phyloP scores from a whole-genome alignment of 2,888 invertebrate genomes.

The Uloborus plumipes region DNA sequence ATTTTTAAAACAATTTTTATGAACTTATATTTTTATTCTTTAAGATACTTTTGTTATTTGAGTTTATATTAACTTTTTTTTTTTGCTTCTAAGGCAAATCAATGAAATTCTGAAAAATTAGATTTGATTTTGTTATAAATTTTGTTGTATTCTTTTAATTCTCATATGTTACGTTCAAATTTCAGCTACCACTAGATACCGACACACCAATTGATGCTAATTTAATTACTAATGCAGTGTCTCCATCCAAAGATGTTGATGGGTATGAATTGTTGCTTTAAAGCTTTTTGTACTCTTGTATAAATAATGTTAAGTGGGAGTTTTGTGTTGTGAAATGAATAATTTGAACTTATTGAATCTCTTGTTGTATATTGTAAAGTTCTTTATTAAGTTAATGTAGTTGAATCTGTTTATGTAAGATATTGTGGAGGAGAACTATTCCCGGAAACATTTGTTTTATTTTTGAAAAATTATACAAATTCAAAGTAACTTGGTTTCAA shows the following conservation, averaged over 20 bases:
- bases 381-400: neutral
- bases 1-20: too few species aligned
- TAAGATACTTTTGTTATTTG: too few species aligned
- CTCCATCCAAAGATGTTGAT: slow-evolving; percentile 93
- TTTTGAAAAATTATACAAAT: too few species aligned
- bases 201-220: slow-evolving; percentile 83
- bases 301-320: too few species aligned
- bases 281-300: too few species aligned
- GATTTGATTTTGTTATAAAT: too few species aligned
- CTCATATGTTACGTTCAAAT: neutral
- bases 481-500: too few species aligned
- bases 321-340: too few species aligned
- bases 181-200: slow-evolving; percentile 89
- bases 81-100: neutral
- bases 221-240: slow-evolving; percentile 75
- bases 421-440: too few species aligned
- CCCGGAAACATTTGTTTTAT: too few species aligned
- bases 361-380: neutral
- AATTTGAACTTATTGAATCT: neutral
- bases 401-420: neutral
- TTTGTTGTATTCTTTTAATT: neutral
- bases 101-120: neutral
- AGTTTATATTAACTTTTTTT: neutral
- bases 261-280: slow-evolving; percentile 77
- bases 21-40: too few species aligned